Evolutionary conservation across 92 coral and sea anemone genomes (phyloP).

Genomic region (Hydrozoanthus gracilis): DNA sequence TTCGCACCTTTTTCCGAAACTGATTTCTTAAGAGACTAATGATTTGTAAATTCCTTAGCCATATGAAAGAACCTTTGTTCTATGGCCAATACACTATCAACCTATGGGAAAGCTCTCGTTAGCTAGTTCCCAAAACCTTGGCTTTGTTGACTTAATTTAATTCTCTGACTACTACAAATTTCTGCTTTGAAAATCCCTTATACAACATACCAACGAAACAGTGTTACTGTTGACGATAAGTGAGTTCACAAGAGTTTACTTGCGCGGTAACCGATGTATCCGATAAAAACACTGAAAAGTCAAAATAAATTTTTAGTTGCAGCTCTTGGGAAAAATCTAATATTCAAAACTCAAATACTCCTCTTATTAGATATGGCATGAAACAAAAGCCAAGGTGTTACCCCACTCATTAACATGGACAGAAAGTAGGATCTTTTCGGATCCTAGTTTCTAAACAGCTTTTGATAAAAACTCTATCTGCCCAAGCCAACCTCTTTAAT

Average conservation of each 20-base stretch:
- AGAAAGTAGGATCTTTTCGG: neutral
- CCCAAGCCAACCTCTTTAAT: neutral
- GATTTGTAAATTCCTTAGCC: constrained; percentile 3
- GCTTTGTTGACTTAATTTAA: constrained; percentile 16
- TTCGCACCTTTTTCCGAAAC: constrained; percentile 1
- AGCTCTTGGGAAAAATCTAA: no score
- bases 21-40: constrained; percentile 11
- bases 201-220: neutral
- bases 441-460: neutral
- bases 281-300: neutral
- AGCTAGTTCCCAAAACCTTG: constrained; percentile 33
- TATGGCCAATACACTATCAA: neutral
- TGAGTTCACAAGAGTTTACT: neutral
- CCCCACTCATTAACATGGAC: neutral
- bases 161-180: neutral
- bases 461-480: neutral
- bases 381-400: neutral
- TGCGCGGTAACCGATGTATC: neutral
- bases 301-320: neutral
- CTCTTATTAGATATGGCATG: neutral
- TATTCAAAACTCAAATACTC: neutral
- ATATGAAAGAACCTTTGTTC: constrained; percentile 29
- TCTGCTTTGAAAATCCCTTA: no score
- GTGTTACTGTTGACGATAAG: neutral
- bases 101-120: constrained; percentile 24